Evolutionary conservation across 2,797 vertebrate genomes (phyloP).

Genomic region (Xerus rutilus): DNA sequence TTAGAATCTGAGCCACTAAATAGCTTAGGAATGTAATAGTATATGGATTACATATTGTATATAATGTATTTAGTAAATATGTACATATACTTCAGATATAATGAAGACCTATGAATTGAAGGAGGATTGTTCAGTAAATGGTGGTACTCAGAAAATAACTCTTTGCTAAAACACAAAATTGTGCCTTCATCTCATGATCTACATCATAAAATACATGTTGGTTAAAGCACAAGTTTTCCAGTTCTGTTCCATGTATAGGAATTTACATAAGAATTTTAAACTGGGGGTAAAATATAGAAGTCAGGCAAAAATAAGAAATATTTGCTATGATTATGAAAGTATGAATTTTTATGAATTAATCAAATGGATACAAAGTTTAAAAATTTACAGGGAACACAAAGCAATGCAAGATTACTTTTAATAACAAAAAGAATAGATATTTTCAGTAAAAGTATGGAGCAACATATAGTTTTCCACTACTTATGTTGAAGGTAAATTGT

Average conservation of each 20-base stretch:
- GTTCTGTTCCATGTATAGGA: not conserved
- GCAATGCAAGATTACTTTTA: too few relatives aligned
- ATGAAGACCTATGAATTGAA: not conserved
- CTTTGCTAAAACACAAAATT: slow-evolving; percentile 22
- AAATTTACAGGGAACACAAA: too few relatives aligned
- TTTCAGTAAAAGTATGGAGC: too few relatives aligned
- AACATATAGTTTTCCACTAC: too few relatives aligned
- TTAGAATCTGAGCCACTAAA: not conserved
- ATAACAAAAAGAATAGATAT: too few relatives aligned
- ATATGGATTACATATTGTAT: not conserved
- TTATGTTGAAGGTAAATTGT: too few relatives aligned
- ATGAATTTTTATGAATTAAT: too few relatives aligned
- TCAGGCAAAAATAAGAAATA: not conserved
- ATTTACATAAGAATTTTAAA: not conserved
- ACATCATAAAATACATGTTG: not conserved
- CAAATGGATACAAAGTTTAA: too few relatives aligned
- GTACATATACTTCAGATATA: slow-evolving; percentile 16
- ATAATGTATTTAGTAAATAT: not conserved
- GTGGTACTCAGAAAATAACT: not conserved
- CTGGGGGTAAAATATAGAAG: not conserved
- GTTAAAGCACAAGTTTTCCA: slow-evolving; percentile 35
- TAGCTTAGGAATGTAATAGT: not conserved
- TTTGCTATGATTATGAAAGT: too few relatives aligned
- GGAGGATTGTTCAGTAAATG: not conserved
- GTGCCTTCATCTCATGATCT: not conserved